Evolutionary conservation across 2,888 invertebrate genomes (phyloP).

Genomic region (Cyclophora punctaria): DNA sequence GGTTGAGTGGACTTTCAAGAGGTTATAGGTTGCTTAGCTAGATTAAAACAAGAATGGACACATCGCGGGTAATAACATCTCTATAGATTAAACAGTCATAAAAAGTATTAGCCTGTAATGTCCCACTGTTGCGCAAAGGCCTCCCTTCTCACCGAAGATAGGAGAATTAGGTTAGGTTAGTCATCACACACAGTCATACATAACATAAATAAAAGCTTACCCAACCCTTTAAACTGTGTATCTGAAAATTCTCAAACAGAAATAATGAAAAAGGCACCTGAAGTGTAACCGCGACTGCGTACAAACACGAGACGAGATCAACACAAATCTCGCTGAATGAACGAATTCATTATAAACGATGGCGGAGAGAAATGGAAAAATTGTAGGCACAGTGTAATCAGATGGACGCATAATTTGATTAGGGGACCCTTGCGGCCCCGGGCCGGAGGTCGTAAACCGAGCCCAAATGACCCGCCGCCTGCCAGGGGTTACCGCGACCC

Average conservation of each 20-base stretch:
- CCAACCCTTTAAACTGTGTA: not conserved
- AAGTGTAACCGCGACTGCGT: not conserved
- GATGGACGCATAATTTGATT: constrained; percentile 21
- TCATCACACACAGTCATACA: not conserved
- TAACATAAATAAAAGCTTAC: not conserved
- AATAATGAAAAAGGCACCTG: not conserved
- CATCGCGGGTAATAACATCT: not conserved
- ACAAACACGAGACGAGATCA: not conserved
- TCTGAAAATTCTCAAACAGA: not conserved
- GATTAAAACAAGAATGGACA: too few relatives aligned
- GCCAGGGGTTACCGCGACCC: not conserved
- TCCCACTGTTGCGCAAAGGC: too few relatives aligned
- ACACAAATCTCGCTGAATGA: constrained; percentile 8
- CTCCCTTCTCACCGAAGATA: too few relatives aligned
- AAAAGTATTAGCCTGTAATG: too few relatives aligned
- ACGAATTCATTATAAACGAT: constrained; percentile 16
- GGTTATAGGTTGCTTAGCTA: too few relatives aligned
- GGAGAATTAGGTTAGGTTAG: not conserved
- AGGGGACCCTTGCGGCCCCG: constrained; percentile 4
- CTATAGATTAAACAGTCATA: too few relatives aligned
- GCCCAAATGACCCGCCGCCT: not conserved
- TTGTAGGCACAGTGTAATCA: constrained; percentile 13
- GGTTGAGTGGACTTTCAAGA: too few relatives aligned
- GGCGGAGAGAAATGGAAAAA: constrained; percentile 7
- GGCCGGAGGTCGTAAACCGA: constrained; percentile 4